Percentiles rank a stretch among this genome's conserved stretches.
These are phyloP conservation scores for Agrotis ipsilon DNA, from an alignment of 2,888 invertebrate species.

Conservation along the genomic window DNA sequence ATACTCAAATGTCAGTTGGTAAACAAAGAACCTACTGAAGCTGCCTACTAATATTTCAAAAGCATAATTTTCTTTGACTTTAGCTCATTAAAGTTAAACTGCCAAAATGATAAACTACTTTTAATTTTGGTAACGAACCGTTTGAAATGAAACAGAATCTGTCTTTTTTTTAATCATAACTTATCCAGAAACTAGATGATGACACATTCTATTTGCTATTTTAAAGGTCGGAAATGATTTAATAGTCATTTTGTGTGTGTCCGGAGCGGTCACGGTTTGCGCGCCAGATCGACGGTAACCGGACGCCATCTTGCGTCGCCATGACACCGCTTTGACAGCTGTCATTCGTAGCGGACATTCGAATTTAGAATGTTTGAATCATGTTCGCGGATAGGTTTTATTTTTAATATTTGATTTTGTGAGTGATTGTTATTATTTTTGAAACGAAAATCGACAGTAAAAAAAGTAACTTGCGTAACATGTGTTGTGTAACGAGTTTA, in stretches of 20 bases:
- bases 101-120: slow-evolving; percentile 44
- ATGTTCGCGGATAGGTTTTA: slow-evolving; percentile 69
- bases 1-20: background rate
- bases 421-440: slow-evolving; percentile 38
- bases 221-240: slow-evolving; percentile 85
- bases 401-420: slow-evolving; percentile 60
- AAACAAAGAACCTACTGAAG: background rate
- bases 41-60: slow-evolving; percentile 30
- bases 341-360: slow-evolving; percentile 87
- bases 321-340: slow-evolving; percentile 90
- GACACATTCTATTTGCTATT: slow-evolving; percentile 76
- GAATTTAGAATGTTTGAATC: slow-evolving; percentile 86
- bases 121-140: slow-evolving; percentile 29
- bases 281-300: slow-evolving; percentile 86
- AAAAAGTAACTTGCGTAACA: background rate
- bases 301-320: slow-evolving; percentile 87
- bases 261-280: slow-evolving; percentile 79
- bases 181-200: slow-evolving; percentile 54
- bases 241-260: slow-evolving; percentile 81
- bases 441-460: background rate
- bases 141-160: slow-evolving; percentile 22
- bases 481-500: background rate
- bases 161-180: slow-evolving; percentile 32
- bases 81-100: slow-evolving; percentile 27
- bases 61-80: slow-evolving; percentile 2